A percentile compares a stretch with the other conserved stretches of the same genome.
Conservation (phyloP, 1,140 invertebrate species). For the Apis laboriosa region DNA sequence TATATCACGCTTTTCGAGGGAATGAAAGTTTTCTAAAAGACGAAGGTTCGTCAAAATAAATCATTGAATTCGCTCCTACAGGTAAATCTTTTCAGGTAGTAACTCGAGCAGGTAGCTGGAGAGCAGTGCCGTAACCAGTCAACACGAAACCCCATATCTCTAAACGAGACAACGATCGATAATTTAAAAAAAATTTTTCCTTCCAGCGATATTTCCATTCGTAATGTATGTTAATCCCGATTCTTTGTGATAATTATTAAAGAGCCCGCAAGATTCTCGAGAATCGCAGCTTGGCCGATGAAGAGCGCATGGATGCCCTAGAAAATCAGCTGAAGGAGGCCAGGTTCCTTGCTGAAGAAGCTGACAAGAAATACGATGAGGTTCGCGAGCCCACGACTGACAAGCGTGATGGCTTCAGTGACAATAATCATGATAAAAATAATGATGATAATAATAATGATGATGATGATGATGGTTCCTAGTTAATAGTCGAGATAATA, state of each 20-base stretch:
- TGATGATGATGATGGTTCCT: conserved; percentile 77
- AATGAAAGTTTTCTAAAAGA: too few relatives aligned
- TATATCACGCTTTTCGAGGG: background rate
- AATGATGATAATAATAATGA: conserved; percentile 66
- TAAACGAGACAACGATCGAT: background rate
- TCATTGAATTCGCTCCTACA: background rate
- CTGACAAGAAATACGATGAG: conserved; percentile 99
- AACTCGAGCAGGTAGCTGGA: conserved; percentile 45
- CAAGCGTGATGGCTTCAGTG: conserved; percentile 76
- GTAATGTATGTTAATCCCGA: conserved; percentile 35
- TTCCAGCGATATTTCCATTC: conserved; percentile 9
- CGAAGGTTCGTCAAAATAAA: background rate
- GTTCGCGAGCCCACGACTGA: conserved; percentile 84
- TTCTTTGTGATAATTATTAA: conserved; percentile 66
- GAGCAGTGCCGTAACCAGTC: conserved; percentile 30
- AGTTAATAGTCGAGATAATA: conserved; percentile 77
- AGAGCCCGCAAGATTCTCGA: conserved; percentile 99
- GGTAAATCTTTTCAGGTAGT: conserved; percentile 39
- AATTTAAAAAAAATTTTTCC: background rate
- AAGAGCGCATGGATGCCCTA: conserved; percentile 99
- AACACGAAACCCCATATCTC: background rate
- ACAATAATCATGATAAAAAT: conserved; percentile 67
- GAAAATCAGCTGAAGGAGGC: conserved; percentile 99
- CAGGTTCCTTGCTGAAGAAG: conserved; percentile 99
- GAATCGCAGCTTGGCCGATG: conserved; percentile 99